A percentile compares a stretch with the other conserved stretches of the same genome.
phyloP scores from a whole-genome alignment of 2,797 vertebrate species.

The Sebastes ruberrimus region DNA sequence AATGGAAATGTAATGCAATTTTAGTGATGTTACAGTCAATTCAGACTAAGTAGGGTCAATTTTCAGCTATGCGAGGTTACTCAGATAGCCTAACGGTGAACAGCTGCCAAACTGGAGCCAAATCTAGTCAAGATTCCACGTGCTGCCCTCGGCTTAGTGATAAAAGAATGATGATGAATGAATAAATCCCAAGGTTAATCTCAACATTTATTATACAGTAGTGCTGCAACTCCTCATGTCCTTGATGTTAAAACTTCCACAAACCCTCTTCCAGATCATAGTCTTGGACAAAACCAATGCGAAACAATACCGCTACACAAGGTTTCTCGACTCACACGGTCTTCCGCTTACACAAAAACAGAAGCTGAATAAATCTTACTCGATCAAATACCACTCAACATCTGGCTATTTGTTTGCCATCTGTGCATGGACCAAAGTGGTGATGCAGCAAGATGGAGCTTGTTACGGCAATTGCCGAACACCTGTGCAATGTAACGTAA shows the following conservation, averaged over 20 bases:
- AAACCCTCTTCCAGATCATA: slow-evolving; percentile 3
- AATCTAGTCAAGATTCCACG: slow-evolving; percentile 1
- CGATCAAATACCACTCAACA: slow-evolving; percentile 20
- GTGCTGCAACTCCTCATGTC: not conserved
- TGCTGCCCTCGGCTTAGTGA: not conserved
- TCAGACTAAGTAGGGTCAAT: not conserved
- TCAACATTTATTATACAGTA: slow-evolving; percentile 39
- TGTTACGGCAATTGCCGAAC: slow-evolving; percentile 31
- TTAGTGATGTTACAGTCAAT: not conserved
- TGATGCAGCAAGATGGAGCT: slow-evolving; percentile 19
- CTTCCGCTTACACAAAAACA: not conserved
- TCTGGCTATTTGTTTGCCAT: slow-evolving; percentile 28
- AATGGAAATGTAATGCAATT: not conserved
- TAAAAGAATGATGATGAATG: slow-evolving; percentile 57
- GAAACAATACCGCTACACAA: not conserved
- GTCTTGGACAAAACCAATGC: slow-evolving; percentile 7
- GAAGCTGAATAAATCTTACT: not conserved
- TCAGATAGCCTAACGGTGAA: not conserved
- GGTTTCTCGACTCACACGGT: not conserved
- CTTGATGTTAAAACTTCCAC: slow-evolving; percentile 30
- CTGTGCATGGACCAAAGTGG: slow-evolving; percentile 3
- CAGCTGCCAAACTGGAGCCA: not conserved
- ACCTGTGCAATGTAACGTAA: slow-evolving; percentile 42
- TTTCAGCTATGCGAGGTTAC: not conserved
- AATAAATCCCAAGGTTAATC: slow-evolving; percentile 64